Base-by-base conservation (phyloP, 2,113 vertebrate genomes). In the Vombatus ursinus region DNA sequence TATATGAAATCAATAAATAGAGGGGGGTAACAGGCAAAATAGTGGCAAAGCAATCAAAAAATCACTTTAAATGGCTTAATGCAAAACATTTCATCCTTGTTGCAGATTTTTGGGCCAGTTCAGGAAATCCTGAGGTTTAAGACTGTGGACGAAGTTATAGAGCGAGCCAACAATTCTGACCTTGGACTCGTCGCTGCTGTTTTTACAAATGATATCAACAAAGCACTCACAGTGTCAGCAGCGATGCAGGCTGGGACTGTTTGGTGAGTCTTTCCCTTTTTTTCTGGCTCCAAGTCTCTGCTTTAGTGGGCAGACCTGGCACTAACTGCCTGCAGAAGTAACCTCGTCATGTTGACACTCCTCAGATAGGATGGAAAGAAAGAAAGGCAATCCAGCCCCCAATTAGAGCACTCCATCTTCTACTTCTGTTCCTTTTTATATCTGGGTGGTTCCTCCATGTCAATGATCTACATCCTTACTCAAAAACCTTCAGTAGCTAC, bases 91-190 rank as follows among this genome's bases (percentile, higher is more conserved):
- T 84, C 37, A 44, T 84, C 16, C 19, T 93, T 90, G 61, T 92
- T 96, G n/a, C 98, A 99, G 99, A 99, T 99, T 98, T 99, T 99
- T 98, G 99, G 99, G 54, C 99, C 99, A 0, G 99, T 99, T 95
- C 99, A 99, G 98, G 99, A 99, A 98, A 99, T 99, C 96, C 98
- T 99, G 99, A 99, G 99, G 98, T 99, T 99, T 98, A 99, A 99
- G 98, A 99, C 99, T 14, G 98, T 99, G 95, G 99, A 99, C 93
- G 99, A 99, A 99, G 99, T 99, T 93, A 99, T 99, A 44, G 99
- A 99, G 97, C 98, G 99, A 98, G 99, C 99, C 98, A 99, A 99
- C 98, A 99, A 99, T 98, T 99, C 99, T 7, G 99, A 99, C 89
- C 99, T 99, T 50, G 99, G 99, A 47, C 99, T 99, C 68, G 99